phyloP scores from a whole-genome alignment of 2,113 vertebrate genomes.

The Elephas maximus region DNA sequence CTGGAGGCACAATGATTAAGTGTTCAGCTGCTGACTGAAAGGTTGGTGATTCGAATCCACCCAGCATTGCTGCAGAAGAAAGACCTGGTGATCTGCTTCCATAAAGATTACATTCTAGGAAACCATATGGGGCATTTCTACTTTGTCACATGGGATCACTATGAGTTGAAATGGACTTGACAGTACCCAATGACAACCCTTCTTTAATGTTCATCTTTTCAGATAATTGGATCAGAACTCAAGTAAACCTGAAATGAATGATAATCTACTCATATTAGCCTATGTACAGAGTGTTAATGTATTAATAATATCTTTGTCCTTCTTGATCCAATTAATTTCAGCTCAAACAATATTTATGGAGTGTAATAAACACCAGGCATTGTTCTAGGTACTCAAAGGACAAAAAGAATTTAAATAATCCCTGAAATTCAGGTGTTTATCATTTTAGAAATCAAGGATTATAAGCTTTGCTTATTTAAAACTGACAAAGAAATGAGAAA shows the following conservation, averaged over 20 bases:
- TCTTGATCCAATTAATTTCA: not conserved
- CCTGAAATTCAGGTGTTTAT: not conserved
- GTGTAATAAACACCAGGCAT: not conserved
- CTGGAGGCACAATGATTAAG: not conserved
- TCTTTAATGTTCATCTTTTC: slow-evolving; percentile 9
- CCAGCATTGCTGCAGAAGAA: no score
- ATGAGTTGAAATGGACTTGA: not conserved
- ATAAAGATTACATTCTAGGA: not conserved
- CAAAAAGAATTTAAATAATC: not conserved
- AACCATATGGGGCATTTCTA: not conserved
- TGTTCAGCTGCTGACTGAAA: no score
- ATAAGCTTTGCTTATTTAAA: slow-evolving; percentile 6
- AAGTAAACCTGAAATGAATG: not conserved
- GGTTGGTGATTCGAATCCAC: no score
- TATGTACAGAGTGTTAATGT: not conserved
- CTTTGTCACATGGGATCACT: not conserved
- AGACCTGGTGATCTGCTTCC: not conserved
- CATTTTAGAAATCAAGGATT: slow-evolving; percentile 5
- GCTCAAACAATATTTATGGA: not conserved
- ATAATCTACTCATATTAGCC: not conserved
- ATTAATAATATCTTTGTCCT: not conserved
- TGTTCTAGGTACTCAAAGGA: not conserved
- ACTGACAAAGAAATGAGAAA: not conserved
- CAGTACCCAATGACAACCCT: not conserved
- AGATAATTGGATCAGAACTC: not conserved